Conservation (phyloP, 2,797 vertebrate species). For the Ambastaia sidthimunki region DNA sequence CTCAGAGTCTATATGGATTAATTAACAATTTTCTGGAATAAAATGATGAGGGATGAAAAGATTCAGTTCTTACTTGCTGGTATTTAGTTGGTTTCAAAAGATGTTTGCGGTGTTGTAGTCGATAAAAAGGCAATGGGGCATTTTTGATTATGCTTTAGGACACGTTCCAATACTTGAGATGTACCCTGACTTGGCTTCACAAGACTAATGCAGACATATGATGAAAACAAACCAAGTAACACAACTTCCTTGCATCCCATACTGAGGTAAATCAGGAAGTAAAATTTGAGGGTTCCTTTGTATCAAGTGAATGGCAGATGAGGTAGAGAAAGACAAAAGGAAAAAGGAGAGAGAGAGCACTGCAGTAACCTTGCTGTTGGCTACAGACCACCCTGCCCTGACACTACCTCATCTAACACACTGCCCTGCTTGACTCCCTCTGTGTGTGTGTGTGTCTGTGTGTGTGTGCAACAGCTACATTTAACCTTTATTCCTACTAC, state of each 20-base stretch:
- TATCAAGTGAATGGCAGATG: neutral
- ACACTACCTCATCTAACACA: constrained; percentile 53
- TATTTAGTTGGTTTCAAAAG: constrained; percentile 3
- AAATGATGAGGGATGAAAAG: neutral
- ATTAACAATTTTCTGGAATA: neutral
- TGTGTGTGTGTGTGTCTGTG: constrained; percentile 22
- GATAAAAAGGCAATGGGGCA: neutral
- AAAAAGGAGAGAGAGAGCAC: constrained; percentile 60
- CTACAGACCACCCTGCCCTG: constrained; percentile 56
- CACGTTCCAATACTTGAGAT: neutral
- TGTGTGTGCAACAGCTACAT: constrained; percentile 57
- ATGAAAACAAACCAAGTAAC: neutral
- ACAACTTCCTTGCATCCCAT: neutral
- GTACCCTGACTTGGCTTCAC: neutral
- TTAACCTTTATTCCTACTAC: constrained; percentile 64
- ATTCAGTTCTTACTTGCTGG: constrained; percentile 8
- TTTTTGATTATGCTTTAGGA: neutral
- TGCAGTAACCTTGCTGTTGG: constrained; percentile 74
- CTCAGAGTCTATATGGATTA: constrained; percentile 17
- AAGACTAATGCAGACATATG: neutral
- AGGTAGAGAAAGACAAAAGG: constrained; percentile 47
- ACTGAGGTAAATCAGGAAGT: constrained; percentile 19
- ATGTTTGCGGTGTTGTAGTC: neutral
- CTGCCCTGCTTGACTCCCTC: constrained; percentile 57
- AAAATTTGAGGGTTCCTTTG: constrained; percentile 25